Conservation (phyloP, 1,140 invertebrate genomes). For the Onthophagus taurus region DNA sequence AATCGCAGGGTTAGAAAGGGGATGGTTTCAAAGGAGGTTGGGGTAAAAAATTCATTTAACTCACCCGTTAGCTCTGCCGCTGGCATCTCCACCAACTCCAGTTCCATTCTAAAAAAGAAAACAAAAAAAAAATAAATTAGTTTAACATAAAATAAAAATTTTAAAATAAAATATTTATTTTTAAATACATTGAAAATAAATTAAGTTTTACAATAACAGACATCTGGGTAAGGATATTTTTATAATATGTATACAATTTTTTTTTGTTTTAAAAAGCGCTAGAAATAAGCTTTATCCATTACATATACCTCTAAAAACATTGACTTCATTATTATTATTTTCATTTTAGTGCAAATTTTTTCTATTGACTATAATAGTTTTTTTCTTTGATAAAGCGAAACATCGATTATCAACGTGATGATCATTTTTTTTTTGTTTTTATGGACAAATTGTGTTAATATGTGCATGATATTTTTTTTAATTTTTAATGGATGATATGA, state of each 20-base stretch:
- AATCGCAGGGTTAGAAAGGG: background rate
- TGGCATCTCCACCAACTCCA: conserved; percentile 59
- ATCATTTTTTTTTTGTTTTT: background rate
- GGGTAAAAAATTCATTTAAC: conserved; percentile 19
- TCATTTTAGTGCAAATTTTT: too few relatives aligned
- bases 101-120: conserved; percentile 76
- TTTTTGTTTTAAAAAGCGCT: background rate
- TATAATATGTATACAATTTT: background rate
- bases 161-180: conserved; percentile 2
- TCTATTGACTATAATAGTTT: too few relatives aligned
- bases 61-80: conserved; percentile 69
- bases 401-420: background rate
- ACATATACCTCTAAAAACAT: too few relatives aligned
- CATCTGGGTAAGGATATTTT: background rate
- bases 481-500: too few relatives aligned
- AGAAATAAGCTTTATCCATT: background rate
- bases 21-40: too few relatives aligned
- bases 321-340: too few relatives aligned
- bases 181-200: conserved; percentile 5
- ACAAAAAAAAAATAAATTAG: conserved; percentile 41
- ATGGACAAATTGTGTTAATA: background rate
- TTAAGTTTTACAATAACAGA: background rate
- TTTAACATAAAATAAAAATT: conserved; percentile 23
- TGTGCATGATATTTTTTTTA: background rate
- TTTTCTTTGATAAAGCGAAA: too few relatives aligned